Percentiles rank a stretch among this genome's conserved stretches.
Evolutionary conservation across 92 coral and sea anemone species (phyloP).

Genomic region (Zoanthus gigantus): DNA sequence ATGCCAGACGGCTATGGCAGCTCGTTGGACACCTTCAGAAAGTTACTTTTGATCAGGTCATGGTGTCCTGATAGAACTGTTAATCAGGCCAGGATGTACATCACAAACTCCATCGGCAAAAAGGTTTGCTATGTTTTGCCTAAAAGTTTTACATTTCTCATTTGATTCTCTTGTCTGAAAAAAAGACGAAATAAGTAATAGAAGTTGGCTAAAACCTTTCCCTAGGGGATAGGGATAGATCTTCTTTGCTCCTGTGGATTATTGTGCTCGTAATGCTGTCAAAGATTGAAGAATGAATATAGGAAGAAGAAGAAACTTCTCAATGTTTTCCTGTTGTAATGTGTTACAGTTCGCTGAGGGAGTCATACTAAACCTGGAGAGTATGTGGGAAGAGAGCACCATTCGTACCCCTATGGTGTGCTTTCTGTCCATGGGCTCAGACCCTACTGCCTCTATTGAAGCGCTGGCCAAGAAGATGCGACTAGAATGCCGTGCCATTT

Average conservation of each 20-base stretch:
- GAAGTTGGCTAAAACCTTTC: too few relatives aligned
- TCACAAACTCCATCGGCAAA: constrained; percentile 93
- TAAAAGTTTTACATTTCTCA: too few relatives aligned
- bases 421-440: constrained; percentile 98
- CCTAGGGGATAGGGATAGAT: too few relatives aligned
- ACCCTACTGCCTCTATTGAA: constrained; percentile 98
- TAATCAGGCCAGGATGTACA: constrained; percentile 94
- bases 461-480: constrained; percentile 92
- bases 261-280: too few relatives aligned
- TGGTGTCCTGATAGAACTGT: constrained; percentile 99
- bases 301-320: too few relatives aligned
- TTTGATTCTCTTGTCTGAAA: too few relatives aligned
- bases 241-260: too few relatives aligned
- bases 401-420: constrained; percentile 94
- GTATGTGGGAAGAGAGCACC: constrained; percentile 98
- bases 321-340: neutral
- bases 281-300: too few relatives aligned
- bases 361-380: constrained; percentile 90
- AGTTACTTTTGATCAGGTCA: constrained; percentile 89
- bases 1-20: constrained; percentile 98
- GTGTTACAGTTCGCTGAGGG: constrained; percentile 87
- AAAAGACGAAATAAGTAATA: too few relatives aligned
- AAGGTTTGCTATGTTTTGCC: constrained; percentile 52
- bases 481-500: constrained; percentile 97
- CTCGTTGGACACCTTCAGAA: constrained; percentile 95